A percentile compares a stretch with the other conserved stretches of the same genome.
Evolutionary conservation across 1,140 invertebrate genomes (phyloP).

Genomic region (Dryas iulia): DNA sequence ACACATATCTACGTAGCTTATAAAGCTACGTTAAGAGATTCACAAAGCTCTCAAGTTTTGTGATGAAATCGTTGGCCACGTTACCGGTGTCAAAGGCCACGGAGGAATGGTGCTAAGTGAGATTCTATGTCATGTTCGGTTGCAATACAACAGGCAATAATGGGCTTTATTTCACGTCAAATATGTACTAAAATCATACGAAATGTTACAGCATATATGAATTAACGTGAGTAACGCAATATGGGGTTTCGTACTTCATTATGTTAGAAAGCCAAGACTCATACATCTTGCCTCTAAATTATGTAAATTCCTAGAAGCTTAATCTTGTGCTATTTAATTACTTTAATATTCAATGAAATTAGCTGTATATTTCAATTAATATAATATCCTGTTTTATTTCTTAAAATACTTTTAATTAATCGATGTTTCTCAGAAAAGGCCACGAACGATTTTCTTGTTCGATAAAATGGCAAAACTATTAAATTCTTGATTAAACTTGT

Average conservation of each 20-base stretch:
- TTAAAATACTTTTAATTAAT: constrained; percentile 13
- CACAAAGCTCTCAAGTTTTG: not conserved
- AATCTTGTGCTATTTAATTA: not conserved
- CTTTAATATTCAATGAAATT: not conserved
- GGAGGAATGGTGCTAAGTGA: constrained; percentile 25
- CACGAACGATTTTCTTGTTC: constrained; percentile 10
- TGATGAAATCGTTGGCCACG: constrained; percentile 30
- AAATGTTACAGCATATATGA: not conserved
- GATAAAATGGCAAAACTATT: constrained; percentile 16
- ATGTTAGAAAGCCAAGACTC: not conserved
- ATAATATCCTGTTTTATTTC: constrained; percentile 9
- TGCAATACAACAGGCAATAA: not conserved
- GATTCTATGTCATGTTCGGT: not conserved
- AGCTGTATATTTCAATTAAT: constrained; percentile 4
- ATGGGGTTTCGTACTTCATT: not conserved
- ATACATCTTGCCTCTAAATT: not conserved
- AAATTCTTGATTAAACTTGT: constrained; percentile 9
- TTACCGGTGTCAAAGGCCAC: constrained; percentile 38
- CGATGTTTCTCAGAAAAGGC: constrained; percentile 7
- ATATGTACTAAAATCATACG: not conserved
- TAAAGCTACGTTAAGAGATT: no score
- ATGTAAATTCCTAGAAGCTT: not conserved
- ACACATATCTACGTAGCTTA: no score
- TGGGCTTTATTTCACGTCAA: not conserved
- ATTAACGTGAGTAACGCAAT: not conserved